phyloP scores from a whole-genome alignment of 2,797 vertebrate genomes.

The Hypotaenidia philippensis region DNA sequence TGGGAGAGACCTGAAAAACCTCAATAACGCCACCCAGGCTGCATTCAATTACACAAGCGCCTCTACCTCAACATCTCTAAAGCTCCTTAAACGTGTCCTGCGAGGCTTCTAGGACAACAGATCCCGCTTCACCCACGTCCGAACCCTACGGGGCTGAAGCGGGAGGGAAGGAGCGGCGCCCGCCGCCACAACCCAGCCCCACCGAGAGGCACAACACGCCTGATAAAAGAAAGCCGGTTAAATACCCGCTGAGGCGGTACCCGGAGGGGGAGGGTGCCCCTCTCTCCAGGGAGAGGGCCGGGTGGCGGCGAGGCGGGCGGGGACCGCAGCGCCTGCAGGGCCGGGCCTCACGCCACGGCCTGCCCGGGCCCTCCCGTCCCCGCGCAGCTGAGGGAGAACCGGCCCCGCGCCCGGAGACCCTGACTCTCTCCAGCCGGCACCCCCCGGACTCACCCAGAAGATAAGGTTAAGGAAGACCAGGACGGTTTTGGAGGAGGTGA shows the following conservation, averaged over 20 bases:
- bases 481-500: slow-evolving; percentile 98
- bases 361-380: neutral
- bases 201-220: neutral
- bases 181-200: neutral
- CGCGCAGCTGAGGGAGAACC: too few relatives aligned
- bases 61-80: neutral
- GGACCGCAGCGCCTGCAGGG: neutral
- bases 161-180: neutral
- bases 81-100: neutral
- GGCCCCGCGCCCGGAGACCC: neutral
- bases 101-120: neutral
- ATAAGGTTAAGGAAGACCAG: slow-evolving; percentile 97
- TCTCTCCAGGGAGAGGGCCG: neutral
- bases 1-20: neutral
- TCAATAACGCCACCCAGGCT: neutral
- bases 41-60: neutral
- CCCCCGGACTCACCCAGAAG: slow-evolving; percentile 90
- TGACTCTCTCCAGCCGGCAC: too few relatives aligned
- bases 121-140: neutral
- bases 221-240: neutral
- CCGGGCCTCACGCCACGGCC: neutral
- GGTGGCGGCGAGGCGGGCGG: neutral
- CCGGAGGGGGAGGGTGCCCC: too few relatives aligned
- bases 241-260: too few relatives aligned
- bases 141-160: rapidly evolving